These are phyloP conservation scores for Eidolon helvum DNA, from an alignment of 2,113 vertebrate genomes.

Conservation along the genomic window DNA sequence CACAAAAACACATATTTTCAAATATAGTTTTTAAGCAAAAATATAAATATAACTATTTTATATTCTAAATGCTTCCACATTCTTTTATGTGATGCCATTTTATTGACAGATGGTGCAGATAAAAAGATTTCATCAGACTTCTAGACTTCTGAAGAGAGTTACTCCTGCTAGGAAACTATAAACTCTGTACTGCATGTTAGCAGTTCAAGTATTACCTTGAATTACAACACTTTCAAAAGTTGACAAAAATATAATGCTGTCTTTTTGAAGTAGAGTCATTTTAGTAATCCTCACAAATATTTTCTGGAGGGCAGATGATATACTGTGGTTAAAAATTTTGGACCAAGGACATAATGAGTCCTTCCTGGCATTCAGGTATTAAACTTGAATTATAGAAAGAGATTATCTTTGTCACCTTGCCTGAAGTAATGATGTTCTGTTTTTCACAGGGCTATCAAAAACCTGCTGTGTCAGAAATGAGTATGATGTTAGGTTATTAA, in stretches of 20 bases:
- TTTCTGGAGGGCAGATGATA: slow-evolving; percentile 56
- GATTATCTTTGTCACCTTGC: slow-evolving; percentile 92
- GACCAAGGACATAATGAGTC: slow-evolving; percentile 85
- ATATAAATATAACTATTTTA: neutral
- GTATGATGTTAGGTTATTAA: slow-evolving; percentile 84
- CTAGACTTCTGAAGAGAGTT: slow-evolving; percentile 51
- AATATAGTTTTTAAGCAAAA: slow-evolving; percentile 18
- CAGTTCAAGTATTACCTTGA: slow-evolving; percentile 62
- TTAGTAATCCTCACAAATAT: slow-evolving; percentile 67
- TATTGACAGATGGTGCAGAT: slow-evolving; percentile 33
- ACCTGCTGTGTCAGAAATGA: slow-evolving; percentile 90
- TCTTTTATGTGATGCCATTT: slow-evolving; percentile 29
- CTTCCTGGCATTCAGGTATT: slow-evolving; percentile 88
- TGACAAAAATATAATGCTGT: slow-evolving; percentile 31
- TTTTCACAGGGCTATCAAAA: slow-evolving; percentile 88
- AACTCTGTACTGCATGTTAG: slow-evolving; percentile 44
- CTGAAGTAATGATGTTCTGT: slow-evolving; percentile 90
- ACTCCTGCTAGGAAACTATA: slow-evolving; percentile 17
- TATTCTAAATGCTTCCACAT: neutral
- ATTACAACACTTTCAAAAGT: slow-evolving; percentile 54
- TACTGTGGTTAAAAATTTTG: slow-evolving; percentile 74
- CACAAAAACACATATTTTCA: neutral
- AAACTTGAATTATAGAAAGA: slow-evolving; percentile 90
- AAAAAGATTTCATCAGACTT: slow-evolving; percentile 53
- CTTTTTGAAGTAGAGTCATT: slow-evolving; percentile 53